Evolutionary conservation across 1,140 invertebrate genomes (phyloP), one percentile per base, ranked within the genome.

Genomic region (Pogonus chalceus): DNA sequence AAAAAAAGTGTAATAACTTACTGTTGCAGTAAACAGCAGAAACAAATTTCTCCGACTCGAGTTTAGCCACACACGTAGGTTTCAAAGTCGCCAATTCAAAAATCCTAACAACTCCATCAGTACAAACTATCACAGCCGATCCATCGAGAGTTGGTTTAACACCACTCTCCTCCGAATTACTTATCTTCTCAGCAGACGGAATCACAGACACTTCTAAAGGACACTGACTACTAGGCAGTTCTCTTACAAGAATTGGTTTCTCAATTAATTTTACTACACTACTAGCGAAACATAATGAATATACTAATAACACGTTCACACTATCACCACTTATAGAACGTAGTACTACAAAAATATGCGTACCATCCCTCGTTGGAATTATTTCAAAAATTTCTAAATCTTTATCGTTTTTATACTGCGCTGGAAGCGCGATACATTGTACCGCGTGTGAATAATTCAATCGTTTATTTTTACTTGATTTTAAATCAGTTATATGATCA

Each of bases 21-120:
- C 85, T 86, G 18, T 81, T 84, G 63, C 87, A 90, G 68, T 87
- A 90, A 2, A 80, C 80, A 16, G 82, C 83, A 1, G 86, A 85
- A 12, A 85, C 78, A 62, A 88, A 88, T 60, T 79, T 81, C 24
- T 79, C 75, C n/a, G 77, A 76, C 0, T 83, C 79, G 24, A 83
- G 72, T 60, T 75, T 76, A 10, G 83, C 81, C 51, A 81, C 74
- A 2, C 79, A 78, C 4, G 85, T 66, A 7, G 77, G 75, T 58
- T 78, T 79, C 49, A 88, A 74, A 35, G 78, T 80, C 10, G 73
- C 69, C 4, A 88, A 63, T 21, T 84, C 79, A 37, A 86, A 74
- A 23, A 90, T 62, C 61, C 84, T 74, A 2, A 90, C 72, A 24
- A 72, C 73, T 7, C 87, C 87, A 67, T 88, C 84, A 10, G 75